These are phyloP conservation scores for Onychomys torridus DNA, from an alignment of 2,797 vertebrate species.

Conservation along the genomic window DNA sequence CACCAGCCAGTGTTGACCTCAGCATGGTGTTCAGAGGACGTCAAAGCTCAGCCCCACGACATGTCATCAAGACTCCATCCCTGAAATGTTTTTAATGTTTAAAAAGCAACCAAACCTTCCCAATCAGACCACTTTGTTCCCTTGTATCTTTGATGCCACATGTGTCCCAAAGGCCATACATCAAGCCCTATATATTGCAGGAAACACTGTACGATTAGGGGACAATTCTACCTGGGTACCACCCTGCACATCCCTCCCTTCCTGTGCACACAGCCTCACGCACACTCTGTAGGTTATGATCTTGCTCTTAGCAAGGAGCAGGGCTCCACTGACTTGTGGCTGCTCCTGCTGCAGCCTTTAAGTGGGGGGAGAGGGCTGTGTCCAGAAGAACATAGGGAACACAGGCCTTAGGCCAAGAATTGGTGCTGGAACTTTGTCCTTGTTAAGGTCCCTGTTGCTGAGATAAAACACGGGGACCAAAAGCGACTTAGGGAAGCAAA, in stretches of 20 bases:
- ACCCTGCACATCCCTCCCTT: neutral
- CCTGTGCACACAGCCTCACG: neutral
- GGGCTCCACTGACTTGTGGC: neutral
- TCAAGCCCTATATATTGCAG: too few relatives aligned
- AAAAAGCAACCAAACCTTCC: neutral
- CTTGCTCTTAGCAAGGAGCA: neutral
- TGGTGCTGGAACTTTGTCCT: neutral
- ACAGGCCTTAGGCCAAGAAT: neutral
- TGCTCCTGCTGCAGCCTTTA: neutral
- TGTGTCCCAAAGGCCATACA: neutral
- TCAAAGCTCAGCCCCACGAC: neutral
- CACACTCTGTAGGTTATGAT: neutral
- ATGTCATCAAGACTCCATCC: neutral
- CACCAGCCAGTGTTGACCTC: neutral
- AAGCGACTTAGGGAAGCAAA: neutral
- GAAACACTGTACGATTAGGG: neutral
- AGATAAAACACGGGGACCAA: neutral
- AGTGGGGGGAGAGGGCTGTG: neutral
- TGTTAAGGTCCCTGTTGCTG: neutral
- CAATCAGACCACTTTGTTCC: neutral
- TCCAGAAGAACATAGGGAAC: neutral
- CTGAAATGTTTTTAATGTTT: neutral
- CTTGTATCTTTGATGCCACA: neutral
- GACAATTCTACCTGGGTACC: neutral
- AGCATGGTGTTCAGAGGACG: neutral